Evolutionary conservation across 2,888 invertebrate genomes (phyloP), one percentile per base, ranked within the genome.

Genomic region (Rambutsinella grinnellia): DNA sequence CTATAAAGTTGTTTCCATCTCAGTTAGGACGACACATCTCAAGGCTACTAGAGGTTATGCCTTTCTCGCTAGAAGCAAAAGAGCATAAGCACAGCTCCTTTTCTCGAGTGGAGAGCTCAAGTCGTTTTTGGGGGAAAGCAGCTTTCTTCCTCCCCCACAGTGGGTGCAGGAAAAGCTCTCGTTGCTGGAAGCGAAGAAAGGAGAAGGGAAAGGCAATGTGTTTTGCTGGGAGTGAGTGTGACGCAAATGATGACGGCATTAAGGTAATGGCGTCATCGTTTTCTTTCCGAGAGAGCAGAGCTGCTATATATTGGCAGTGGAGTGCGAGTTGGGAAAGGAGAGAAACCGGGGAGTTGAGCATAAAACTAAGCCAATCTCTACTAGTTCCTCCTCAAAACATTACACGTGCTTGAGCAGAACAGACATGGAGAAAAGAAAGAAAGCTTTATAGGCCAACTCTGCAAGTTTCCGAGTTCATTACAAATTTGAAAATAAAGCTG

Each of bases 241-340:
- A 83, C 81, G 81, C 80, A 80, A 79, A 79, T 79, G 60, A 75
- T 81, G 81, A 76, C 81, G 83, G 76, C 81, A 81, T 81, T 63
- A 58, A 53, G 28, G n/a, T 68, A 76, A 82, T 78, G 82, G 78
- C 83, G 83, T 82, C 83, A 83, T 81, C 65, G 68, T 62, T 78
- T 26, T 28, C 15, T n/a, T 63, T 70, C 54, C n/a, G 19, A 49
- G 49, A 8, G 49, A 49, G 19, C 49, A 13, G 8, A 13, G 15
- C 15, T 49, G 6, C 49, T 49, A 17, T 49, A 17, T 49, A 17
- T n/a, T 49, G 6, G 49, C 19, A 17, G 49, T 49, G 19, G 49
- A 49, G n/a, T 17, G 49, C 13, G n/a, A 8, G 3, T 17, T 49
- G n/a, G 49, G 19, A 49, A 5, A 49, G 49, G 36, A 36, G 28